Evolutionary conservation across 2,797 vertebrate genomes (phyloP).

Genomic region (Zalophus californianus): DNA sequence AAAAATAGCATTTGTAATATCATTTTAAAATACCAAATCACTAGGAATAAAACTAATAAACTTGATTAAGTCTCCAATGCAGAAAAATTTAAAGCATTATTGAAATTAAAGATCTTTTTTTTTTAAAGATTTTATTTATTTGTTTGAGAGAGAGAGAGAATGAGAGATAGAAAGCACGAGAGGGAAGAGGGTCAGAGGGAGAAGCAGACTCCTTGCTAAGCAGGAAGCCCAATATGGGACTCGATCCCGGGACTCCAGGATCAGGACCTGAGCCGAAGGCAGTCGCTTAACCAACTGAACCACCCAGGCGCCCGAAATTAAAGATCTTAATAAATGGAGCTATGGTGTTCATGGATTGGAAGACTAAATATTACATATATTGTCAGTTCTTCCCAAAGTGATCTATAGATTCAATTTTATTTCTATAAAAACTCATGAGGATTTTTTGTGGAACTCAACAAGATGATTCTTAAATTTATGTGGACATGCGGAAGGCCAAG

Average conservation of each 20-base stretch:
- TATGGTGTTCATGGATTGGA: not conserved
- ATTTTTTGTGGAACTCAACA: conserved; percentile 31
- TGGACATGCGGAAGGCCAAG: not conserved
- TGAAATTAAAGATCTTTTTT: not conserved
- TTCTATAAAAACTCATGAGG: conserved; percentile 1
- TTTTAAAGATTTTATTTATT: no score
- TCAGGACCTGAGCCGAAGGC: no score
- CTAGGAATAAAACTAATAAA: conserved; percentile 29
- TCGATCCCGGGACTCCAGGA: no score
- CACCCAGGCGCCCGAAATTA: not conserved
- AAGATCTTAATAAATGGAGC: conserved; percentile 4
- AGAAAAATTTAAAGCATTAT: conserved; percentile 41
- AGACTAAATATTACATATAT: not conserved
- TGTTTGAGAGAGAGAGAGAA: no score
- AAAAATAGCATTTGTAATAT: conserved; percentile 26
- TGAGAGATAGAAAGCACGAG: no score
- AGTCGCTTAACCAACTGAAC: no score
- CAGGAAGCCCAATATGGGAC: no score
- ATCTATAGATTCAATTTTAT: not conserved
- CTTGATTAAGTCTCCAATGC: not conserved
- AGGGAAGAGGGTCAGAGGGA: no score
- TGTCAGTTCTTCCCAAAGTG: conserved; percentile 7
- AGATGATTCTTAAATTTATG: conserved; percentile 13
- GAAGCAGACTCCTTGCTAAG: no score
- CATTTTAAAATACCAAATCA: conserved; percentile 40